Evolutionary conservation across 2,797 vertebrate species (phyloP), one percentile per base, ranked within the genome.

Genomic region (Aulostomus chinensis): DNA sequence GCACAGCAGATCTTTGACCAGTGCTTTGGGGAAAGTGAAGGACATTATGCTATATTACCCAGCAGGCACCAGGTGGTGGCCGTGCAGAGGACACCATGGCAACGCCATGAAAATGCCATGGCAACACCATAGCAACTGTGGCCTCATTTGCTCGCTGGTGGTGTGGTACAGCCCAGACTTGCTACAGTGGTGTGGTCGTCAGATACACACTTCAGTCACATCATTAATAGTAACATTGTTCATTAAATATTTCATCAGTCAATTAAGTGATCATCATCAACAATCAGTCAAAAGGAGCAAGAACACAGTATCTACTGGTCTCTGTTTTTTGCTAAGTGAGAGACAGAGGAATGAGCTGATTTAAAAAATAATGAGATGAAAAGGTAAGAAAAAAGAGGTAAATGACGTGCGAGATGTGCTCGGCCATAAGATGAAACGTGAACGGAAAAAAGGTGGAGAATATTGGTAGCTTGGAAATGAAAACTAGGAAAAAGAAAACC

Each of bases 231-330:
- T 83, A 81, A 87, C 84, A 86, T 82, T 76, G 78, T 88, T 86
- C 80, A 83, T 68, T 69, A 83, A 77, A 84, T 83, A 78, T 86
- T 85, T 88, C 76, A 79, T 85, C 81, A 87, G 75, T 88, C 71
- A 87, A 83, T 87, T 80, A 85, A 86, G 82, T 88, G 78, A 90
- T 89, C 89, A 89, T 89, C 82, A 81, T 84, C 80, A 90, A 89
- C 88, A 91, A 92, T 92, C 89, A 89, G 86, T 89, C 88, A 86
- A 91, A 83, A 90, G 89, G 85, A 93, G 91, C 91, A 91, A 91
- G 88, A 93, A 93, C 91, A 93, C 91, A 93, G 91, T 93, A 91
- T 91, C 91, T 92, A 92, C 89, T 92, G 91, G 91, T 93, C 91
- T 93, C 91, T 93, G 91, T 88, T 91, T 92, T 93, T 93, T 93